Conservation (phyloP, 2,113 vertebrate species). For the Brachyhypopomus occidentalis region DNA sequence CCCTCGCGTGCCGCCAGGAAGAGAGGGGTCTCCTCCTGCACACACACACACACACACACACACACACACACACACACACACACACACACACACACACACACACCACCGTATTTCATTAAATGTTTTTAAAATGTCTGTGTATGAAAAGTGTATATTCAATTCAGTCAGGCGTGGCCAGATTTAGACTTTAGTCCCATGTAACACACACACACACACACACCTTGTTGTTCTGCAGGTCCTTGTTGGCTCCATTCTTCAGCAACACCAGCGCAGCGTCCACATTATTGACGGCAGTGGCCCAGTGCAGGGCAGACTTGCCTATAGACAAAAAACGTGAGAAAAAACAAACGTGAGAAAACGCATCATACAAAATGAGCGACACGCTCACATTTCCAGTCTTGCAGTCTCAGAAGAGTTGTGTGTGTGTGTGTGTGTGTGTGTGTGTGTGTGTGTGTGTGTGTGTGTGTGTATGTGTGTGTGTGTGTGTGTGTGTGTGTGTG, state of each 20-base stretch:
- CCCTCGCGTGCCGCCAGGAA: constrained; percentile 96
- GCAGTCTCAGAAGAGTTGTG: no score
- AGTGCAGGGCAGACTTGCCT: constrained; percentile 97
- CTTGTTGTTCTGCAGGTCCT: constrained; percentile 99
- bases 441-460: constrained; percentile 30
- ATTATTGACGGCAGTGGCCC: constrained; percentile 96
- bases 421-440: constrained; percentile 33
- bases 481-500: background rate
- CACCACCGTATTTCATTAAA: no score
- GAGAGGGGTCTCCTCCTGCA: constrained; percentile 93
- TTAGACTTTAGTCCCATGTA: no score
- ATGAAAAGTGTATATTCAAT: background rate
- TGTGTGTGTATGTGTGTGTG: background rate
- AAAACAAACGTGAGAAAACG: background rate
- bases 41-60: background rate
- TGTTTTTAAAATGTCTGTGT: no score
- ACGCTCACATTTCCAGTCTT: no score
- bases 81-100: no score
- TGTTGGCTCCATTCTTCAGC: constrained; percentile 94
- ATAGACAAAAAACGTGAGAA: background rate
- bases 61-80: background rate
- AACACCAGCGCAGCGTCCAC: constrained; percentile 89
- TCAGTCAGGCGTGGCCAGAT: no score
- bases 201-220: constrained; percentile 62
- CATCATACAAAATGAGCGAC: background rate